Evolutionary conservation across 92 coral and sea anemone species (phyloP).

Genomic region (Actinostola sp.): DNA sequence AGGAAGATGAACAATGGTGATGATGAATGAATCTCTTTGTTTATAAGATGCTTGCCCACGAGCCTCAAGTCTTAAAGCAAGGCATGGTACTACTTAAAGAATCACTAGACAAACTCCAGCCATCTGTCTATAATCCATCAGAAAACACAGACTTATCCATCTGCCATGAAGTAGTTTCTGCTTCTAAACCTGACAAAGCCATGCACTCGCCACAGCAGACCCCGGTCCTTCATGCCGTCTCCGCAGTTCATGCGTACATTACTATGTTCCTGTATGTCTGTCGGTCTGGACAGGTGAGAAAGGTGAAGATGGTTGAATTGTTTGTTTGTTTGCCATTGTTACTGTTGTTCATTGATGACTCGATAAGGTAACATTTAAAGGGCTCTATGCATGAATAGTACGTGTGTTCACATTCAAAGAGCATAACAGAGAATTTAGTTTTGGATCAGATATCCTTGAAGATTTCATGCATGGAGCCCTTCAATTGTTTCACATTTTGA

Average conservation of each 20-base stretch:
- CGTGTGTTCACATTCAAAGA: too few relatives aligned
- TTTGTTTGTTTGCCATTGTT: background rate
- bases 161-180: slow-evolving; percentile 80
- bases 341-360: too few relatives aligned
- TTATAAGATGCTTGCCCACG: slow-evolving; percentile 85
- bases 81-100: slow-evolving; percentile 78
- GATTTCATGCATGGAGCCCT: too few relatives aligned
- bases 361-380: too few relatives aligned
- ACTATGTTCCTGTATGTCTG: slow-evolving; percentile 93
- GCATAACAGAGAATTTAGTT: too few relatives aligned
- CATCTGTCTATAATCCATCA: slow-evolving; percentile 59
- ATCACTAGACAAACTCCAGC: slow-evolving; percentile 63
- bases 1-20: too few relatives aligned
- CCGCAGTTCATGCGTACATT: slow-evolving; percentile 92
- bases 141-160: slow-evolving; percentile 67
- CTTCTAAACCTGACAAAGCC: slow-evolving; percentile 82
- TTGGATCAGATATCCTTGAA: too few relatives aligned
- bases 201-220: slow-evolving; percentile 86
- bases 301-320: slow-evolving; percentile 14
- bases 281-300: slow-evolving; percentile 85
- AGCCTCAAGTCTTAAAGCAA: slow-evolving; percentile 89
- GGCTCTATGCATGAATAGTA: too few relatives aligned
- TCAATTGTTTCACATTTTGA: too few relatives aligned
- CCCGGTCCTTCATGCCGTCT: slow-evolving; percentile 82
- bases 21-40: background rate